phyloP scores from a whole-genome alignment of 2,797 vertebrate species.

The Phataginus tricuspis region DNA sequence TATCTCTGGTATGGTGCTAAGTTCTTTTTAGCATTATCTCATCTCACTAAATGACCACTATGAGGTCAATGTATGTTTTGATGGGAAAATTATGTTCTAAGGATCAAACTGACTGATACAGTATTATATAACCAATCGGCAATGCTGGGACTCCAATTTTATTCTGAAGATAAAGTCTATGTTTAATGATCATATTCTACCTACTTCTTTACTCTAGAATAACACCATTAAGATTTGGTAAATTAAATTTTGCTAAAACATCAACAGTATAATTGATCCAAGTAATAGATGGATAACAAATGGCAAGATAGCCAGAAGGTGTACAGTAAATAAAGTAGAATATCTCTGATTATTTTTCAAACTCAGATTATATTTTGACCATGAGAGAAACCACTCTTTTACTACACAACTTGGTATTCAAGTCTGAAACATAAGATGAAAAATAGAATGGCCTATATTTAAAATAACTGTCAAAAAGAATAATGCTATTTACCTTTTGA shows the following conservation, averaged over 20 bases:
- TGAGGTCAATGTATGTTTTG: neutral
- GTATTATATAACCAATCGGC: neutral
- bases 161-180: neutral
- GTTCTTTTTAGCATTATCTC: neutral
- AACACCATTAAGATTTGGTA: neutral
- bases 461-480: conserved; percentile 57
- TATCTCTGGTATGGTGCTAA: neutral
- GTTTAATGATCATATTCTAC: neutral
- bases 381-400: neutral
- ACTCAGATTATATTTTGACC: neutral
- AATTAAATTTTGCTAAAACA: neutral
- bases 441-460: neutral
- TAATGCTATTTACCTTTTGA: conserved; percentile 67
- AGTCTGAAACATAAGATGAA: neutral
- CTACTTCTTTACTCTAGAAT: neutral
- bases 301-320: neutral
- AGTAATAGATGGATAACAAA: neutral
- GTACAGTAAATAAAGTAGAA: neutral
- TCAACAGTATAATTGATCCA: neutral
- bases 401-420: neutral
- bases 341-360: neutral
- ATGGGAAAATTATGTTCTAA: neutral
- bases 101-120: neutral
- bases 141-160: neutral
- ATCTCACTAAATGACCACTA: neutral